phyloP scores from a whole-genome alignment of 2,888 invertebrate genomes.

The Palloptera scutellata region DNA sequence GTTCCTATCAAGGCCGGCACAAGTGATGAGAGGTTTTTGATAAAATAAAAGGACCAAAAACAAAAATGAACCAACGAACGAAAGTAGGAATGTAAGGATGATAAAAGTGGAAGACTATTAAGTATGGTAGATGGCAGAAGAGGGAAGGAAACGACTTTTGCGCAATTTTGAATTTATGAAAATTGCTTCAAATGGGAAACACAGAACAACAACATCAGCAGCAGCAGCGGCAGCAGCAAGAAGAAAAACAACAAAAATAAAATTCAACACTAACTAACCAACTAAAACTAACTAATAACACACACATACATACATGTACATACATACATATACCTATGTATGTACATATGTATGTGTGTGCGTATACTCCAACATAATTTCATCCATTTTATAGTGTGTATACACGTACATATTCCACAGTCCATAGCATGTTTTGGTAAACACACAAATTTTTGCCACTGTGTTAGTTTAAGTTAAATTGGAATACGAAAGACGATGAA shows the following conservation, averaged over 20 bases:
- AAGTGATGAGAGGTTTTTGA: slow-evolving; percentile 27
- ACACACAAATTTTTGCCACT: slow-evolving; percentile 30
- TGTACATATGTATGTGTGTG: slow-evolving; percentile 14
- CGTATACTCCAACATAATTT: slow-evolving; percentile 27
- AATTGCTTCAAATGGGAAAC: slow-evolving; percentile 40
- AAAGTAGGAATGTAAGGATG: slow-evolving; percentile 19
- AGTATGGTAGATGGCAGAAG: not conserved
- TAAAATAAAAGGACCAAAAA: not conserved
- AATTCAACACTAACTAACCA: slow-evolving; percentile 43
- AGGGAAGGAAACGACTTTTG: slow-evolving; percentile 28
- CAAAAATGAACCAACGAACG: slow-evolving; percentile 14
- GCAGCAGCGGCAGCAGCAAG: slow-evolving; percentile 21
- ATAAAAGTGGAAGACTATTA: not conserved
- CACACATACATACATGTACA: slow-evolving; percentile 13
- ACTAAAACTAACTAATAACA: slow-evolving; percentile 37
- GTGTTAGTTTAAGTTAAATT: slow-evolving; percentile 37
- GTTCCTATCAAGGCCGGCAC: slow-evolving; percentile 19
- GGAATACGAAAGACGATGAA: slow-evolving; percentile 30
- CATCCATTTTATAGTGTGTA: slow-evolving; percentile 29
- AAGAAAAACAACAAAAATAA: slow-evolving; percentile 33
- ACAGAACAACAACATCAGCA: slow-evolving; percentile 30
- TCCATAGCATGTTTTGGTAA: slow-evolving; percentile 28
- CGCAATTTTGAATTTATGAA: slow-evolving; percentile 42
- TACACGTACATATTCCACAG: not conserved
- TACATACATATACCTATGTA: slow-evolving; percentile 26